phyloP scores from a whole-genome alignment of 2,797 vertebrate genomes.

The Lagocephalus sceleratus region DNA sequence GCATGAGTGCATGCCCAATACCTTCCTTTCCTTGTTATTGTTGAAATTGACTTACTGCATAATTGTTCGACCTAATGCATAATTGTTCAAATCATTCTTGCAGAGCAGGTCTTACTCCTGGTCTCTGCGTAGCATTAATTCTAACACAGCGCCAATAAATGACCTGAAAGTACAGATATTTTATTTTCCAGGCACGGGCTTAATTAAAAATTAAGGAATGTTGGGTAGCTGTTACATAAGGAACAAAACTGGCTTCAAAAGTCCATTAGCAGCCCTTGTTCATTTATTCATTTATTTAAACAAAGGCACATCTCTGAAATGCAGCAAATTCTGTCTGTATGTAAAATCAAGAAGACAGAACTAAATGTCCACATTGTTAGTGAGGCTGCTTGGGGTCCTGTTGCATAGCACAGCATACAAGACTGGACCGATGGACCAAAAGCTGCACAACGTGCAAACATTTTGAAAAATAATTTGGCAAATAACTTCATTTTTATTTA shows the following conservation, averaged over 20 bases:
- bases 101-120: background rate
- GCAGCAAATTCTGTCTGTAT: constrained; percentile 37
- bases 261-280: too few species aligned
- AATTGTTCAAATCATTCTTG: constrained; percentile 13
- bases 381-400: constrained; percentile 35
- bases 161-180: background rate
- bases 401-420: constrained; percentile 47
- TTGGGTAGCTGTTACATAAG: background rate
- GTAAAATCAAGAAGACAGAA: constrained; percentile 49
- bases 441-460: background rate
- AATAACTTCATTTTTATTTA: constrained; percentile 44
- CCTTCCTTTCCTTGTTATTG: constrained; percentile 17
- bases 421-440: too few species aligned
- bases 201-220: constrained; percentile 1
- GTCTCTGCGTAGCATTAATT: background rate
- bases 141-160: background rate
- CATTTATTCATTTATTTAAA: background rate
- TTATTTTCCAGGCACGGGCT: background rate
- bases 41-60: constrained; percentile 29
- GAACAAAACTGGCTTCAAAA: too few species aligned
- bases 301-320: constrained; percentile 9
- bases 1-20: constrained; percentile 23
- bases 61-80: constrained; percentile 5
- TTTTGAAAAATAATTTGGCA: too few species aligned
- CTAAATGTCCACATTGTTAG: constrained; percentile 35